Base-by-base conservation (phyloP, 2,888 invertebrate genomes). In the Entomobrya multifasciata region DNA sequence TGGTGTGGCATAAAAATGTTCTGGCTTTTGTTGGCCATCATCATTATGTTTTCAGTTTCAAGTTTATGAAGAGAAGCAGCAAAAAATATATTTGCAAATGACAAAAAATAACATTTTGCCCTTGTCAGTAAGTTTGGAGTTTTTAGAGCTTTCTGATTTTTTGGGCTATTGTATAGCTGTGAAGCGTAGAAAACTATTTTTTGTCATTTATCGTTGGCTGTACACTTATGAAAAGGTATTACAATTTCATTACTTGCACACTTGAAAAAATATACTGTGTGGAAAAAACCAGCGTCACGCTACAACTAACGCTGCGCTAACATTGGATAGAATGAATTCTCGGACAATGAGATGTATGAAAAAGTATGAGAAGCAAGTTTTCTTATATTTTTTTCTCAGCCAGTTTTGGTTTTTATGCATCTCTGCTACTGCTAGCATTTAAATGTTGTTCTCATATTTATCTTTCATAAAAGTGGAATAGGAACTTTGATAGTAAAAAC, bases 181-280 rank as follows among this genome's bases (percentile, higher is more conserved):
- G 77, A 77, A 55, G 36, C 41, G 57, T 55, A 57, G 41, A 55
- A 70, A 36, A 81, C 25, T 3, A 81, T 47, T 80, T 82, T 82
- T 74, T 81, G 80, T 72, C 60, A 74, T 82, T 82, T 82, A 82
- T 57, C 25, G 36, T 72, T 55, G n/a, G 74, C 60, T 47, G 60
- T 74, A n/a, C n/a, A n/a, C n/a, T n/a, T n/a, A n/a, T n/a, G n/a
- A n/a, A n/a, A n/a, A n/a, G n/a, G n/a, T n/a, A n/a, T n/a, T n/a
- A n/a, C n/a, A n/a, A n/a, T n/a, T n/a, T n/a, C n/a, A n/a, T 82
- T 72, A 82, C 72, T 62, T 22, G 36, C 36, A 49, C n/a, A 52
- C 27, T 27, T 44, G 67, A 22, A 44, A 10, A 36, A 36, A 36
- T 36, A 8, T 36, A 44, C 41, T 36, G n/a, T n/a, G 27, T 36